Evolutionary conservation across 2,113 vertebrate species (phyloP).

Genomic region (Brachypteracias leptosomus): DNA sequence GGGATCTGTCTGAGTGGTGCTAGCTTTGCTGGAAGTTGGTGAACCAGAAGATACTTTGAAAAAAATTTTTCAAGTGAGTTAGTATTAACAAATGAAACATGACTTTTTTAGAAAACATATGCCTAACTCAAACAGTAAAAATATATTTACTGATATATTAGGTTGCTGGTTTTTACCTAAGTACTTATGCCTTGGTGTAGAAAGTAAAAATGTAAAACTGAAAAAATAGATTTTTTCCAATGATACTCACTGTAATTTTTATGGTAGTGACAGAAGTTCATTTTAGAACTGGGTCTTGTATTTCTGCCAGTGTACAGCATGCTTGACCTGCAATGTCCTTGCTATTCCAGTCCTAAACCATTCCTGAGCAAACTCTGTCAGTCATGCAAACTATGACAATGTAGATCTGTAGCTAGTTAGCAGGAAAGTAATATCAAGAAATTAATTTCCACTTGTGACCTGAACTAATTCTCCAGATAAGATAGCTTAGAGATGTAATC

Average conservation of each 20-base stretch:
- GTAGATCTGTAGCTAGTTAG: background rate
- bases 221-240: background rate
- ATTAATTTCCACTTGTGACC: background rate
- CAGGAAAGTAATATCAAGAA: background rate
- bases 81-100: background rate
- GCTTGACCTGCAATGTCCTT: slow-evolving; percentile 49
- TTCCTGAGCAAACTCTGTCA: background rate
- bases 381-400: background rate
- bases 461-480: background rate
- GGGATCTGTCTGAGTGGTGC: background rate
- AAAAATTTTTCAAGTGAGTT: background rate
- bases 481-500: background rate
- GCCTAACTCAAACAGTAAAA: background rate
- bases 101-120: background rate
- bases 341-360: slow-evolving; percentile 10
- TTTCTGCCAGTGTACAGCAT: slow-evolving; percentile 21
- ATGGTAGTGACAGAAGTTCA: background rate
- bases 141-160: background rate
- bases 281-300: slow-evolving; percentile 17
- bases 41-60: background rate
- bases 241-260: background rate
- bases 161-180: background rate
- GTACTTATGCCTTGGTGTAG: background rate
- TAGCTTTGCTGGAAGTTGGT: background rate
- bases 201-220: background rate